Evolutionary conservation across 2,797 vertebrate species (phyloP).

Genomic region (Sebastiscus tertius): DNA sequence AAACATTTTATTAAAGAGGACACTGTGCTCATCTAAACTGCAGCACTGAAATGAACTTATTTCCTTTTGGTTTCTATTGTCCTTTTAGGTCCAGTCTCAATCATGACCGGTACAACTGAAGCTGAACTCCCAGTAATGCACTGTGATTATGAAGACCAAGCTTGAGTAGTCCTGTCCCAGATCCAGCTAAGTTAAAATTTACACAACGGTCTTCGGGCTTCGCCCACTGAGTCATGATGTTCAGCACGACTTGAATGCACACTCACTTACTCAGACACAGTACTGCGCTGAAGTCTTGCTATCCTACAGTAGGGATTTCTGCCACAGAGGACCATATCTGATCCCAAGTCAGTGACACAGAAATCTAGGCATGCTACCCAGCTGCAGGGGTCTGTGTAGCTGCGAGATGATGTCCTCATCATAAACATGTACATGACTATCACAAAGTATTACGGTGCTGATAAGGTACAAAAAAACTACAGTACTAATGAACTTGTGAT

Average conservation of each 20-base stretch:
- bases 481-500: background rate
- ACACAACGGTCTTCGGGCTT: constrained; percentile 59
- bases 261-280: constrained; percentile 48
- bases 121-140: constrained; percentile 20
- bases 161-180: constrained; percentile 51
- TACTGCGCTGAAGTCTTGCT: constrained; percentile 44
- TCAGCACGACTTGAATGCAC: constrained; percentile 53
- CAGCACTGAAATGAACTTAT: background rate
- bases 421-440: background rate
- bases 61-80: background rate
- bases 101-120: constrained; percentile 4
- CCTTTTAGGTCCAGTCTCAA: constrained; percentile 12
- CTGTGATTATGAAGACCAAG: constrained; percentile 30
- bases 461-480: background rate
- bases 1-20: constrained; percentile 28
- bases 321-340: constrained; percentile 28
- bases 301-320: constrained; percentile 42
- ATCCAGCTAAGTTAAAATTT: constrained; percentile 55
- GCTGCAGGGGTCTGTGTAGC: constrained; percentile 13
- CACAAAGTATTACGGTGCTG: background rate
- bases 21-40: constrained; percentile 1
- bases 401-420: background rate
- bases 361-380: constrained; percentile 8
- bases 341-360: constrained; percentile 37
- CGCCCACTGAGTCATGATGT: constrained; percentile 65